Evolutionary conservation across 2,797 vertebrate species (phyloP).

Genomic region (Enoplosus armatus): DNA sequence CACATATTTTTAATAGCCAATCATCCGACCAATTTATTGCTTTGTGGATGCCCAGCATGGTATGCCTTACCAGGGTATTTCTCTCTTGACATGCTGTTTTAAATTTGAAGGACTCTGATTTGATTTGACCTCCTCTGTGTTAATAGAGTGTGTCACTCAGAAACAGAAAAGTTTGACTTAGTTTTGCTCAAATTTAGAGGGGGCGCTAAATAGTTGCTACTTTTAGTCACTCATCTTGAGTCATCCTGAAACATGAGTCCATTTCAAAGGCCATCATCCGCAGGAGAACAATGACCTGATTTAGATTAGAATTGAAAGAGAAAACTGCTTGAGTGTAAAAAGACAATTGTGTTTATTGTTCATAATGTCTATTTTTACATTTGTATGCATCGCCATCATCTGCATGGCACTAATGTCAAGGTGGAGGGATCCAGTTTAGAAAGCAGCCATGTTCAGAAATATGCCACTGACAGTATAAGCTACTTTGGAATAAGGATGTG

Average conservation of each 20-base stretch:
- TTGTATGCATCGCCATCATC: background rate
- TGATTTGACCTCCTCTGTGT: slow-evolving; percentile 61
- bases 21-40: slow-evolving; percentile 68
- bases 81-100: slow-evolving; percentile 59
- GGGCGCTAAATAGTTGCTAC: slow-evolving; percentile 8
- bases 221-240: slow-evolving; percentile 29
- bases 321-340: slow-evolving; percentile 10
- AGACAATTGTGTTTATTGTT: background rate
- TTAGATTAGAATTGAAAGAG: slow-evolving; percentile 5
- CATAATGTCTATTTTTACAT: background rate
- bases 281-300: background rate
- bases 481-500: background rate
- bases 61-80: slow-evolving; percentile 41
- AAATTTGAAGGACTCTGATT: slow-evolving; percentile 68
- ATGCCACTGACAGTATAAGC: background rate
- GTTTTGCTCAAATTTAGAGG: slow-evolving; percentile 21
- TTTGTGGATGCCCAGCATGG: slow-evolving; percentile 65
- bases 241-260: slow-evolving; percentile 14
- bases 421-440: background rate
- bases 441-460: background rate
- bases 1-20: slow-evolving; percentile 68
- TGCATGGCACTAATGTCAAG: background rate
- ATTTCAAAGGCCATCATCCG: slow-evolving; percentile 7
- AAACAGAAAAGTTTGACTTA: slow-evolving; percentile 33
- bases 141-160: slow-evolving; percentile 67